Base-by-base conservation (phyloP, 2,113 vertebrate genomes). In the Eclectus roratus region DNA sequence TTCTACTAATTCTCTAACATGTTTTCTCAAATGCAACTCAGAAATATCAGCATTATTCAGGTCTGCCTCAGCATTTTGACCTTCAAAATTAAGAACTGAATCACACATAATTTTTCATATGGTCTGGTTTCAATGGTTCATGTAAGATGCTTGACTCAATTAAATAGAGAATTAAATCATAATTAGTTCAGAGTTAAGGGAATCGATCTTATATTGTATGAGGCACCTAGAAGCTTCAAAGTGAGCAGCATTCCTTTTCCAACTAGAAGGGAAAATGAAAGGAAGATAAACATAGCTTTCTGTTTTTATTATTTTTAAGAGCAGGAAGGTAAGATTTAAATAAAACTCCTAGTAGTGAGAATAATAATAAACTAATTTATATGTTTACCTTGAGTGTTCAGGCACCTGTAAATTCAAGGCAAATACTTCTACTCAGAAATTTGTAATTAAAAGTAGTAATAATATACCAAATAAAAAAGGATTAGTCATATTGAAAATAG, bases 141-240 rank as follows among this genome's bases (percentile, higher is more conserved):
- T 85, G 52, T 76, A 96, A 94, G 50, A 93, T 84, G 13, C 66
- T 96, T 90, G 35, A 82, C 69, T 95, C 94, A 97, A 93, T 97
- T 97, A 97, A 96, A 80, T 56, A 93, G 84, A 70, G 78, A 97
- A 96, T 97, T 96, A 96, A 85, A 91, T 95, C 93, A 91, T 96
- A 96, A 96, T 97, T 95, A 95, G 77, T 77, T 96, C 12, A 5
- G 83, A 93, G 77, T 80, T 56, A 93, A 81, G 53, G 78, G 70
- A 96, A 94, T 94, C 69, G 72, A 58, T 93, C 78, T 92, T 73
- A 25, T 47, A 91, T 76, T 91, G 41, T 80, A 28, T 52, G 68
- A 31, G n/a, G 19, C 21, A 81, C 31, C 1, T 1, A 49, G 69
- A 89, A 82, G 56, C 49, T 87, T 91, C 33, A 69, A 89, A 87